Conservation (phyloP, 2,113 vertebrate species). For the Clupea harengus region DNA sequence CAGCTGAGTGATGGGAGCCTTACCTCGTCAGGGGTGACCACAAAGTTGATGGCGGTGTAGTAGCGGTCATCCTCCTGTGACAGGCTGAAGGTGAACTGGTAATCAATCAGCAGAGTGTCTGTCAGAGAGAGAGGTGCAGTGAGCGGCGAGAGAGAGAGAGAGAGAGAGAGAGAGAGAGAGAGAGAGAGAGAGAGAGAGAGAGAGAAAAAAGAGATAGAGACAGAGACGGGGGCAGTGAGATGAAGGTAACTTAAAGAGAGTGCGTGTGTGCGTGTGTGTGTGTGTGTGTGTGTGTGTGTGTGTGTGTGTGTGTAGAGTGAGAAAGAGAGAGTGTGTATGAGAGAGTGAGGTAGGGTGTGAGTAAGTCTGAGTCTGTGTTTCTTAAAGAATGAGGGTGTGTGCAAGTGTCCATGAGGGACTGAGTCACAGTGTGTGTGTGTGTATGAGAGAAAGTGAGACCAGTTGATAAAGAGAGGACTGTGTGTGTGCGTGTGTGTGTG, state of each 20-base stretch:
- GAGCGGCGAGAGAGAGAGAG: conserved; percentile 27
- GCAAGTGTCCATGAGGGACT: background rate
- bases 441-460: background rate
- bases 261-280: background rate
- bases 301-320: background rate
- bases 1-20: conserved; percentile 19
- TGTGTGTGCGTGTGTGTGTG: background rate
- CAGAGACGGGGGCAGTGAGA: background rate
- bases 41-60: conserved; percentile 98
- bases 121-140: conserved; percentile 7
- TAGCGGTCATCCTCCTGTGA: conserved; percentile 98
- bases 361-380: background rate
- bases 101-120: conserved; percentile 98
- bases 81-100: conserved; percentile 99
- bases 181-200: background rate
- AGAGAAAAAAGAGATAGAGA: background rate
- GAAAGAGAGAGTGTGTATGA: background rate
- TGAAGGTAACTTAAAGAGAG: background rate
- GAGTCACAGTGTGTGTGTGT: background rate
- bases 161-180: too few species aligned
- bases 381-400: background rate
- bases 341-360: background rate
- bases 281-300: background rate
- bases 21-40: conserved; percentile 97
- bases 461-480: background rate